Evolutionary conservation across 1,140 invertebrate genomes (phyloP).

Genomic region (Drosophila bipectinata): DNA sequence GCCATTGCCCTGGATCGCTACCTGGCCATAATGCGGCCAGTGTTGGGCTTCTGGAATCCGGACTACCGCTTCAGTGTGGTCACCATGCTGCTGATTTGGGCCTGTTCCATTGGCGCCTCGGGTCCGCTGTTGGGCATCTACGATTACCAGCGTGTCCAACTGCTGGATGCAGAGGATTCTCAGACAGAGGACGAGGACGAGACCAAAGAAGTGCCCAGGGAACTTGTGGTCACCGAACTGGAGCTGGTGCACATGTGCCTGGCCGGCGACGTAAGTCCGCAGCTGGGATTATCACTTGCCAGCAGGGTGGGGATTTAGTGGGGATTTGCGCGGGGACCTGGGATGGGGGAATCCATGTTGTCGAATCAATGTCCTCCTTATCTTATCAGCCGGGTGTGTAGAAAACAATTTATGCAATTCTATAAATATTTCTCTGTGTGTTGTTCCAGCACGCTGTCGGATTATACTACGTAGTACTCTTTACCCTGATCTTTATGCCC

Average conservation of each 20-base stretch:
- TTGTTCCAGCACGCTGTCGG: slow-evolving; percentile 66
- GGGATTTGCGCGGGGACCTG: slow-evolving; percentile 6
- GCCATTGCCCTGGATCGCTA: slow-evolving; percentile 86
- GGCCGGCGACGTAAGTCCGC: slow-evolving; percentile 49
- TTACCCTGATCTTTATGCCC: slow-evolving; percentile 85
- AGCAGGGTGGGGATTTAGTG: not conserved
- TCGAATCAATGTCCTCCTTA: slow-evolving; percentile 37
- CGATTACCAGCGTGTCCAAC: slow-evolving; percentile 42
- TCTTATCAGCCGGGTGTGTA: slow-evolving; percentile 55
- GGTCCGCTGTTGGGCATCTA: slow-evolving; percentile 61
- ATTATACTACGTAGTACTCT: slow-evolving; percentile 83
- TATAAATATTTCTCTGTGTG: slow-evolving; percentile 9
- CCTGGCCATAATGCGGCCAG: slow-evolving; percentile 81
- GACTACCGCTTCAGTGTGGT: slow-evolving; percentile 58
- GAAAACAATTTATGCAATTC: slow-evolving; percentile 41
- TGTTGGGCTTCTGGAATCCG: slow-evolving; percentile 84
- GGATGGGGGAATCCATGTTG: not conserved
- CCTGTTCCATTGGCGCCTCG: slow-evolving; percentile 71
- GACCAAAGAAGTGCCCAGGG: slow-evolving; percentile 4
- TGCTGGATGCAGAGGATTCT: slow-evolving; percentile 20
- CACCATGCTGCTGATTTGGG: slow-evolving; percentile 75
- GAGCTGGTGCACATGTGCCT: slow-evolving; percentile 53
- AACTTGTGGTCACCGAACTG: slow-evolving; percentile 44
- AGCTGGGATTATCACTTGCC: slow-evolving; percentile 19
- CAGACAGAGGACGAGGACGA: not conserved